Percentiles rank a stretch among this genome's conserved stretches.
Conservation (phyloP, 2,888 invertebrate genomes). For the Aspidapion aeneum region DNA sequence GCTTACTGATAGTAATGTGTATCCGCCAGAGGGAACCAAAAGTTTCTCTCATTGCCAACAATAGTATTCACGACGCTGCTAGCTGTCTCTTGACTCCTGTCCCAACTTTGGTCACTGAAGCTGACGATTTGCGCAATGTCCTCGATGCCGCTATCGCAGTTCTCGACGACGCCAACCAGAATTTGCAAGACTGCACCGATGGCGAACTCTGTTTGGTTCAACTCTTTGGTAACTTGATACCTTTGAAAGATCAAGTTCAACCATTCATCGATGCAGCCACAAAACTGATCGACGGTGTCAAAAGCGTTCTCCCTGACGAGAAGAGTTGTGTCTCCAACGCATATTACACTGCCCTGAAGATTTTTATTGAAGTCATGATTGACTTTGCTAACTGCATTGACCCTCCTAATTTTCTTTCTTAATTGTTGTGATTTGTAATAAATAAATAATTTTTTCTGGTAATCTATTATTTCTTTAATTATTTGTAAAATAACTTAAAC, state of each 20-base stretch:
- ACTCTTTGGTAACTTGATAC: not conserved
- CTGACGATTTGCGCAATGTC: not conserved
- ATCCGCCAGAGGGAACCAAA: not conserved
- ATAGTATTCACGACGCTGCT: not conserved
- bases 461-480: no score
- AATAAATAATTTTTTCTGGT: no score
- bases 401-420: no score
- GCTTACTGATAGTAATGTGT: not conserved
- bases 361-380: not conserved
- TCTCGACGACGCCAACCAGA: not conserved
- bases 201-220: not conserved
- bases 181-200: not conserved
- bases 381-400: not conserved
- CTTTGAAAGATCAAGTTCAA: not conserved
- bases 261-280: not conserved
- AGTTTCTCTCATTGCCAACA: not conserved
- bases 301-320: not conserved
- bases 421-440: no score
- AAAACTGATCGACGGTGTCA: not conserved
- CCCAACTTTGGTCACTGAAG: not conserved
- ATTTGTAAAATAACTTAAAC: no score
- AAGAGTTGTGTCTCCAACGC: not conserved
- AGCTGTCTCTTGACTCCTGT: not conserved
- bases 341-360: not conserved
- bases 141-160: not conserved